phyloP scores from a whole-genome alignment of 2,113 vertebrate genomes.

The Apus apus region DNA sequence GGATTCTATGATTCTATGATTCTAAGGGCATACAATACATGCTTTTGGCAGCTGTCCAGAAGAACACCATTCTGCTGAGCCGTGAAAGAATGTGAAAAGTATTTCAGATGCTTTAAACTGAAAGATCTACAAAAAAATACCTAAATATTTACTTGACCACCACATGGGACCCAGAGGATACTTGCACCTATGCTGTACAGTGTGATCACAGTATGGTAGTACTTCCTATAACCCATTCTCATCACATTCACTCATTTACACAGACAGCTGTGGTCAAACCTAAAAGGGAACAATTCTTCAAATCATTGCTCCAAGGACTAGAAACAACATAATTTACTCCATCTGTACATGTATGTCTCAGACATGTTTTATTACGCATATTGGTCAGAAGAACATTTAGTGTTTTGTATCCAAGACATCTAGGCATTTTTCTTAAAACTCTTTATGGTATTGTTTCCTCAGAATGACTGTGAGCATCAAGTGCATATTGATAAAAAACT shows the following conservation, averaged over 20 bases:
- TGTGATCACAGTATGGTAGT: neutral
- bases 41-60: neutral
- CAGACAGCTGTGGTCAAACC: neutral
- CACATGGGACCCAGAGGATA: neutral
- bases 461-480: neutral
- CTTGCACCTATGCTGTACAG: neutral
- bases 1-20: too few species aligned
- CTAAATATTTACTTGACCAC: neutral
- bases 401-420: neutral
- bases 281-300: neutral
- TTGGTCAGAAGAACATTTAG: neutral
- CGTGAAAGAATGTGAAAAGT: neutral
- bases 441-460: neutral
- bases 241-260: neutral
- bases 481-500: neutral
- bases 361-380: neutral
- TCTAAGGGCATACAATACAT: neutral
- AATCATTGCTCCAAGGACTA: neutral
- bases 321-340: neutral
- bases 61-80: neutral
- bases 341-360: neutral
- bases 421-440: neutral
- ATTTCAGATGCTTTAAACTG: neutral
- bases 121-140: neutral
- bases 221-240: neutral